Percentiles rank a stretch among this genome's conserved stretches.
Conservation (phyloP, 2,888 invertebrate genomes). For the Thera britannica region DNA sequence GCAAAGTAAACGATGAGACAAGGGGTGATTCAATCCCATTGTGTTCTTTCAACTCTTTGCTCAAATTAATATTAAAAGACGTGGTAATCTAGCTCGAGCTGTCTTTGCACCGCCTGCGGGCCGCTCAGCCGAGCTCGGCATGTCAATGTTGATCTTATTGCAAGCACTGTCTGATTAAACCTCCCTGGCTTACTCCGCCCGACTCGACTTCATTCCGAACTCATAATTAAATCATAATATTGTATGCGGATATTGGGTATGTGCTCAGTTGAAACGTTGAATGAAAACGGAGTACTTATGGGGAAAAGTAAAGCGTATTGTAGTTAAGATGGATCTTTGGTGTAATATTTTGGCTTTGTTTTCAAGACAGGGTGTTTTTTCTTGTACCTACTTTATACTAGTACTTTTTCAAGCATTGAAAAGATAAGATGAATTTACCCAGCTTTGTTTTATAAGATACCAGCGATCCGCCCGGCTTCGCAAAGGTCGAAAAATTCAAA, state of each 20-base stretch:
- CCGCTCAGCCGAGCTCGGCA: conserved; percentile 43
- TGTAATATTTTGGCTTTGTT: no score
- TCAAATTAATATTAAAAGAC: conserved; percentile 77
- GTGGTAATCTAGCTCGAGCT: conserved; percentile 70
- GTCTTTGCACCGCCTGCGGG: conserved; percentile 37
- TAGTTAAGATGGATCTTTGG: not conserved
- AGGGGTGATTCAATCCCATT: conserved; percentile 53
- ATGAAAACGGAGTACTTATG: not conserved
- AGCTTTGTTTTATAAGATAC: no score
- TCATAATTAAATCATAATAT: conserved; percentile 72
- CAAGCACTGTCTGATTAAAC: conserved; percentile 68
- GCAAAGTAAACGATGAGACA: conserved; percentile 64
- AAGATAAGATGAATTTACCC: no score
- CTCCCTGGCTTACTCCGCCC: conserved; percentile 54
- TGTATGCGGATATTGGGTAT: conserved; percentile 40
- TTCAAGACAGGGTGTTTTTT: no score
- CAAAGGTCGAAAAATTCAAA: no score
- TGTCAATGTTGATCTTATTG: conserved; percentile 71
- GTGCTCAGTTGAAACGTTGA: conserved; percentile 29
- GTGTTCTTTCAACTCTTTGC: conserved; percentile 74
- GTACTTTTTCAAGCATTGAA: no score
- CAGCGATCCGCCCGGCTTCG: no score
- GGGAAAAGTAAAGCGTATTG: not conserved
- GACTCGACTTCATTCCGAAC: conserved; percentile 57
- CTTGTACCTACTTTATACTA: no score